Percentiles rank a stretch among this genome's conserved stretches.
phyloP scores from a whole-genome alignment of 2,797 vertebrate genomes.

The Tamandua tetradactyla region DNA sequence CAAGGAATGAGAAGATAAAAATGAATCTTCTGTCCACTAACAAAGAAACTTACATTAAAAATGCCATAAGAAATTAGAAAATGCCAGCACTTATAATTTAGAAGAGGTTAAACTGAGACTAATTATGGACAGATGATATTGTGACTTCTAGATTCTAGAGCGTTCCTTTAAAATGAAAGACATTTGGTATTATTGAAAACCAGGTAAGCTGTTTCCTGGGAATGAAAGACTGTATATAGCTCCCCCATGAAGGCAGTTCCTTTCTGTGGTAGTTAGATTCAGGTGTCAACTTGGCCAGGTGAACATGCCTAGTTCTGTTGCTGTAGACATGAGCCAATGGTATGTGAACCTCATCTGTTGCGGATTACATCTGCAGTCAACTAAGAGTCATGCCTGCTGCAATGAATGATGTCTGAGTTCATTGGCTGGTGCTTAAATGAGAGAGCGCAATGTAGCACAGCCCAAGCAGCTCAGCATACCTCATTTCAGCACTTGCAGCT shows the following conservation, averaged over 20 bases:
- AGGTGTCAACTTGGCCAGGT: too few relatives aligned
- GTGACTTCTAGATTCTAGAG: neutral
- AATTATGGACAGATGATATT: neutral
- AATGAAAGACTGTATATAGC: neutral
- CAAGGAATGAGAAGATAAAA: neutral
- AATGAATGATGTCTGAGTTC: too few relatives aligned
- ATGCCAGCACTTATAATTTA: neutral
- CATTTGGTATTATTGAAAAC: neutral
- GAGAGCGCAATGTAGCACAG: too few relatives aligned
- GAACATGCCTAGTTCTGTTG: too few relatives aligned
- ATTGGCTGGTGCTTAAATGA: too few relatives aligned
- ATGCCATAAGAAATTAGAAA: neutral
- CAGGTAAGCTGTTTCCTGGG: neutral
- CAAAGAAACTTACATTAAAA: neutral
- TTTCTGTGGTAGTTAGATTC: too few relatives aligned
- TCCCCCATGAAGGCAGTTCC: neutral
- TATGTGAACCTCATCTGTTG: too few relatives aligned
- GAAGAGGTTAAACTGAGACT: neutral
- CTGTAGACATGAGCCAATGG: too few relatives aligned
- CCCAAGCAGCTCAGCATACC: too few relatives aligned
- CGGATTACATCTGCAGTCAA: too few relatives aligned
- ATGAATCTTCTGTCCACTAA: neutral
- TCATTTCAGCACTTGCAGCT: too few relatives aligned
- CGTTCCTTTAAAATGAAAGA: neutral
- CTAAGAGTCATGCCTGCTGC: too few relatives aligned